These are phyloP conservation scores for Porites lobata DNA, from an alignment of 92 coral and sea anemone genomes.

Conservation along the genomic window DNA sequence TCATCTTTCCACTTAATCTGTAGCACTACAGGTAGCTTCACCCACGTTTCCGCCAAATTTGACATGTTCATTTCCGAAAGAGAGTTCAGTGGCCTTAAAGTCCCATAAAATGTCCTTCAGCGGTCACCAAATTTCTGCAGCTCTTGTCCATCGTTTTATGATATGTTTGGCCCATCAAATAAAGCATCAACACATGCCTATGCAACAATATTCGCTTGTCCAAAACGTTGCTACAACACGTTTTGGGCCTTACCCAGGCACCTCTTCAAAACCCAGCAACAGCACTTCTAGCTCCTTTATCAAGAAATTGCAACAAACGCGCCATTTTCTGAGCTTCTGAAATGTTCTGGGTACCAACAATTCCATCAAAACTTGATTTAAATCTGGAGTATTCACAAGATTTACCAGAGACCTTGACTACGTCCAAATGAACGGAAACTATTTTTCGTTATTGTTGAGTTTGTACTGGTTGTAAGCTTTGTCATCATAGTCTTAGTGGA, in stretches of 20 bases:
- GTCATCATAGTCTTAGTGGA: too few species aligned
- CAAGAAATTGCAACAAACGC: neutral
- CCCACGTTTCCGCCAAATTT: slow-evolving; percentile 55
- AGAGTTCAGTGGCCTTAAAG: slow-evolving; percentile 58
- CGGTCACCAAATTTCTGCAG: slow-evolving; percentile 67
- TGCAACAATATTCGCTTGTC: too few species aligned
- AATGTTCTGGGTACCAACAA: slow-evolving; percentile 55
- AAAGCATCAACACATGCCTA: too few species aligned
- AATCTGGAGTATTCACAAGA: slow-evolving; percentile 11
- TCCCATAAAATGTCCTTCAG: slow-evolving; percentile 60
- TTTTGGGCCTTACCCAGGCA: neutral
- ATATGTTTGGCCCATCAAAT: slow-evolving; percentile 3
- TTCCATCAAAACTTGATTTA: slow-evolving; percentile 46
- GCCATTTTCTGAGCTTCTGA: slow-evolving; percentile 55
- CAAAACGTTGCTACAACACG: too few species aligned
- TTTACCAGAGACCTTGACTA: slow-evolving; percentile 64
- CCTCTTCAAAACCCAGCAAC: slow-evolving; percentile 51
- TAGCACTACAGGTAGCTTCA: too few species aligned
- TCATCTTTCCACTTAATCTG: too few species aligned
- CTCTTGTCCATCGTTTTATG: slow-evolving; percentile 44
- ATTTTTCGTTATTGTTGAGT: too few species aligned
- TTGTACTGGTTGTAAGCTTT: too few species aligned
- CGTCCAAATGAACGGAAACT: slow-evolving; percentile 24
- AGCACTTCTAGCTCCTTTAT: too few species aligned
- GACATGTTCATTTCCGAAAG: slow-evolving; percentile 78